Conservation (phyloP, 2,888 invertebrate species). For the Ypsolopha scabrella region DNA sequence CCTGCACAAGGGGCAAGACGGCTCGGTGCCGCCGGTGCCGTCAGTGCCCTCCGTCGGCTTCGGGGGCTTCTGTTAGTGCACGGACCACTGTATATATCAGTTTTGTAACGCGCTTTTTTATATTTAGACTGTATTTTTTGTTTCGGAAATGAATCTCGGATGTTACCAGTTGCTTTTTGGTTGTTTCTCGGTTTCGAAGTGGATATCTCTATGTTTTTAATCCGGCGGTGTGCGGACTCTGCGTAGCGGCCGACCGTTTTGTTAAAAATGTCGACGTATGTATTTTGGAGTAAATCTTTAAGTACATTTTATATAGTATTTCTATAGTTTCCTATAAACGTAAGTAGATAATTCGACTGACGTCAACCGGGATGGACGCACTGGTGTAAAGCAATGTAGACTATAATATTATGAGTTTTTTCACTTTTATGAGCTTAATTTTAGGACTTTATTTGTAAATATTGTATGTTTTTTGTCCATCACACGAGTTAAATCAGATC, state of each 20-base stretch:
- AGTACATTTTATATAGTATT: slow-evolving; percentile 5
- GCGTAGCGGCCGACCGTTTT: too few relatives aligned
- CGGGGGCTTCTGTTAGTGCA: slow-evolving; percentile 59
- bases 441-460: slow-evolving; percentile 61
- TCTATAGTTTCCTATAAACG: slow-evolving; percentile 1
- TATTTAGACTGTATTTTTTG: too few relatives aligned
- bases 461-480: slow-evolving; percentile 56
- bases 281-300: background rate
- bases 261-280: too few relatives aligned
- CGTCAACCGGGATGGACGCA: background rate
- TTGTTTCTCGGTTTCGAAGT: too few relatives aligned
- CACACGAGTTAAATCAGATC: slow-evolving; percentile 17
- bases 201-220: too few relatives aligned
- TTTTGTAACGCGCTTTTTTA: too few relatives aligned
- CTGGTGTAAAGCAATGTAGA: slow-evolving; percentile 9
- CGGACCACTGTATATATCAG: background rate
- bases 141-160: too few relatives aligned
- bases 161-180: too few relatives aligned
- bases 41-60: slow-evolving; percentile 63
- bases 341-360: slow-evolving; percentile 5
- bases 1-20: slow-evolving; percentile 57
- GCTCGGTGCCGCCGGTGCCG: slow-evolving; percentile 43
- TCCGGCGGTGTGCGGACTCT: too few relatives aligned
- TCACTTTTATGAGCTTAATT: slow-evolving; percentile 57
- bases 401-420: slow-evolving; percentile 37